These are phyloP conservation scores for Amblyopsis hoosieri DNA, from an alignment of 2,797 vertebrate species.

Conservation along the genomic window DNA sequence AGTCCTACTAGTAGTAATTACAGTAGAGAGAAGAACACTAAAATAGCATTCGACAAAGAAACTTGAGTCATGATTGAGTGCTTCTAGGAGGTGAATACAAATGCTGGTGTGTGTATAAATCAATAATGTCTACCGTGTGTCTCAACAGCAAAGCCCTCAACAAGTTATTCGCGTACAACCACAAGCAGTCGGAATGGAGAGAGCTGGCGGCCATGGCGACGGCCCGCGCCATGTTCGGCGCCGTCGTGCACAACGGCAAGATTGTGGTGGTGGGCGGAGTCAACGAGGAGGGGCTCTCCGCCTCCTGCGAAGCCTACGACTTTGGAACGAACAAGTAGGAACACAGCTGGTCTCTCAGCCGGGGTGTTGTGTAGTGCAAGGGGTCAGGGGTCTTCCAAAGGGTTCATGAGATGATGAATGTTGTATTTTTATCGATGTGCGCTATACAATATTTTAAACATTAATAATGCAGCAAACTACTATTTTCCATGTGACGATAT, in stretches of 20 bases:
- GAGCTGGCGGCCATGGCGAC: slow-evolving; percentile 94
- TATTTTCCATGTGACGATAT: no score
- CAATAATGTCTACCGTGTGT: background rate
- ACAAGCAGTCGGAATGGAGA: slow-evolving; percentile 97
- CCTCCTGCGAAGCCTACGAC: slow-evolving; percentile 88
- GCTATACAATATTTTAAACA: no score
- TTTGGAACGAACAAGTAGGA: slow-evolving; percentile 90
- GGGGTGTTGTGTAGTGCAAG: background rate
- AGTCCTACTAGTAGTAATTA: no score
- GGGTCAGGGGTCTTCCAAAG: no score
- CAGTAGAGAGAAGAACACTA: no score
- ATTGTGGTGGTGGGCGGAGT: slow-evolving; percentile 91
- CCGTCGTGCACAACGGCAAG: slow-evolving; percentile 85
- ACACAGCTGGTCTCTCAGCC: background rate
- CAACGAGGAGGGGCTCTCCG: slow-evolving; percentile 92
- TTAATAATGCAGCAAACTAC: no score
- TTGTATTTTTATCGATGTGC: no score
- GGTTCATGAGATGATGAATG: no score
- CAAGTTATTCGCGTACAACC: slow-evolving; percentile 91
- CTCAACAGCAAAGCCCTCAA: slow-evolving; percentile 92
- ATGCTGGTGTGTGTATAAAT: no score
- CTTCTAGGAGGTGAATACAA: no score
- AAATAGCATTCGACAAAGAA: no score
- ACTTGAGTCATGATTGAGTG: no score
- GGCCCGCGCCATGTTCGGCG: slow-evolving; percentile 94